phyloP scores from a whole-genome alignment of 2,888 invertebrate species.

The Drosophila quinaria region DNA sequence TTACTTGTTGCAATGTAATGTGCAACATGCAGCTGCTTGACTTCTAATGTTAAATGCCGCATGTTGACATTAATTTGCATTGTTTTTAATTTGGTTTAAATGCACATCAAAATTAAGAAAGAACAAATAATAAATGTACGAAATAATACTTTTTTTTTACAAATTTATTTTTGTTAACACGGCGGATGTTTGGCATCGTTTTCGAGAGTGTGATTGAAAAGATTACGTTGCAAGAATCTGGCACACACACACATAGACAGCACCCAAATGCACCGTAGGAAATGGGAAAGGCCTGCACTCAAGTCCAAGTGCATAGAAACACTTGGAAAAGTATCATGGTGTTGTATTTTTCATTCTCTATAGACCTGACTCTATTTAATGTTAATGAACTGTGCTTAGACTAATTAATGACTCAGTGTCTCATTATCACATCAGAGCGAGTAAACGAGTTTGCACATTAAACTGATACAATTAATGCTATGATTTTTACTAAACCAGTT shows the following conservation, averaged over 20 bases:
- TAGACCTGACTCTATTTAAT: conserved; percentile 26
- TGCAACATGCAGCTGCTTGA: conserved; percentile 64
- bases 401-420: conserved; percentile 44
- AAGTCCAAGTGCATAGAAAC: conserved; percentile 4
- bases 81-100: conserved; percentile 50
- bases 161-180: conserved; percentile 41
- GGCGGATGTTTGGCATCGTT: conserved; percentile 72
- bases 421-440: conserved; percentile 24
- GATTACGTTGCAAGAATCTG: conserved; percentile 41
- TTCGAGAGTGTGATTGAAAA: conserved; percentile 37
- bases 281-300: conserved; percentile 14
- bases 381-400: conserved; percentile 37
- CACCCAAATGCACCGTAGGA: conserved; percentile 8
- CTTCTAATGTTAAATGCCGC: conserved; percentile 68
- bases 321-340: background rate
- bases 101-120: conserved; percentile 3
- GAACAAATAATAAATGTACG: background rate
- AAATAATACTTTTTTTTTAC: conserved; percentile 29
- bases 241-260: conserved; percentile 36
- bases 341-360: background rate
- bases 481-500: conserved; percentile 48
- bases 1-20: conserved; percentile 14
- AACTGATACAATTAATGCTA: conserved; percentile 54
- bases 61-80: conserved; percentile 71
- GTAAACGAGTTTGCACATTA: conserved; percentile 49